A percentile compares a stretch with the other conserved stretches of the same genome.
phyloP scores from a whole-genome alignment of 2,888 invertebrate genomes.

The Phaonia tiefii region DNA sequence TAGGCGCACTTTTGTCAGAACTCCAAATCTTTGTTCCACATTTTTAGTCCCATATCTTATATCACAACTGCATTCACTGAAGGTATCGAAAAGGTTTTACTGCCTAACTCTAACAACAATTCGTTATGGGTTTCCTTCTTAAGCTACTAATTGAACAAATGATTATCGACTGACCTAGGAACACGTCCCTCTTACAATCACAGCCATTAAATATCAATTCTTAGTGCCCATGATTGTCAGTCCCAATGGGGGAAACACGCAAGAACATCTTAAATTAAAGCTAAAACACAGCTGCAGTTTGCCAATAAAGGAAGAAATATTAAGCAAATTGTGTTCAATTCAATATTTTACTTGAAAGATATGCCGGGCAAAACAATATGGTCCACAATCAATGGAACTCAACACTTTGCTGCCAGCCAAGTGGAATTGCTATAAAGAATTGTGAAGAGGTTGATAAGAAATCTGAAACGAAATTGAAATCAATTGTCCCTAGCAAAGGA shows the following conservation, averaged over 20 bases:
- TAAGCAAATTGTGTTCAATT: constrained; percentile 61
- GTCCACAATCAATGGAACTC: constrained; percentile 52
- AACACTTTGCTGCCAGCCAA: constrained; percentile 15
- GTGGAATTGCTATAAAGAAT: background rate
- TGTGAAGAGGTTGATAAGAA: background rate
- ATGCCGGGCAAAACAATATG: constrained; percentile 33
- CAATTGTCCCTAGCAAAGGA: constrained; percentile 30
- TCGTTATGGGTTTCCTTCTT: no score
- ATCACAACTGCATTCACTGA: no score
- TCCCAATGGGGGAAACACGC: constrained; percentile 3
- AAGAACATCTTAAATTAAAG: constrained; percentile 57
- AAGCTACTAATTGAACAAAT: no score
- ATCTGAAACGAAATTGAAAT: constrained; percentile 24
- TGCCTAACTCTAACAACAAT: no score
- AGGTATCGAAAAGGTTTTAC: no score
- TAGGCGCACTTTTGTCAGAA: no score
- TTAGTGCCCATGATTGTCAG: constrained; percentile 21
- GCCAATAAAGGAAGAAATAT: constrained; percentile 58
- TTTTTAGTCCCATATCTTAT: no score
- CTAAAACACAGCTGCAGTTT: constrained; percentile 65
- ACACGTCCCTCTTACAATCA: no score
- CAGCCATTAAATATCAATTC: constrained; percentile 22
- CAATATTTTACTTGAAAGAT: constrained; percentile 55
- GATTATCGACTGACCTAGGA: no score
- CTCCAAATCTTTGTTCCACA: no score